phyloP scores from a whole-genome alignment of 2,113 vertebrate species.

The Eudyptes chrysolophus region DNA sequence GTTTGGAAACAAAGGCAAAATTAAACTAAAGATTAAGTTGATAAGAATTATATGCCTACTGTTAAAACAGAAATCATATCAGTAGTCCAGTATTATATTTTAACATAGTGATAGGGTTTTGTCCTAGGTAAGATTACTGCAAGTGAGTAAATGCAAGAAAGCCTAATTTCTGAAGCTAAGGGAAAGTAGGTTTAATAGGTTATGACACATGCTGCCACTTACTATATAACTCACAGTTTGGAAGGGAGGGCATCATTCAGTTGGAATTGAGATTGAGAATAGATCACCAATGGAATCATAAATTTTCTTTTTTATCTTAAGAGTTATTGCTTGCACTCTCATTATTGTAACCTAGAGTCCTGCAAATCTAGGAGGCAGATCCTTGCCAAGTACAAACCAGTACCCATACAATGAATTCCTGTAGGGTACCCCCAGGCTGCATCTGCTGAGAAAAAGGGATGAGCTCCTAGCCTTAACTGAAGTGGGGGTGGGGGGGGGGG shows the following conservation, averaged over 20 bases:
- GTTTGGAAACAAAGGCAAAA: not conserved
- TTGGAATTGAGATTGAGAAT: not conserved
- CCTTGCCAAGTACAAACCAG: not conserved
- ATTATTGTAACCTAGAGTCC: not conserved
- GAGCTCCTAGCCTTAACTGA: not conserved
- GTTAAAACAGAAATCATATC: not conserved
- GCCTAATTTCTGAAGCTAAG: not conserved
- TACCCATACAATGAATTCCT: not conserved
- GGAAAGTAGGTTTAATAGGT: not conserved
- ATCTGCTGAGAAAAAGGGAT: not conserved
- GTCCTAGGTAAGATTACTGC: not conserved
- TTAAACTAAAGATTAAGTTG: not conserved
- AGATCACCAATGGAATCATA: not conserved
- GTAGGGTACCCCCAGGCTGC: not conserved
- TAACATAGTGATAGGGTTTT: not conserved
- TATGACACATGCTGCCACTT: not conserved
- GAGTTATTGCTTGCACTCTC: not conserved
- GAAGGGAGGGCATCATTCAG: not conserved
- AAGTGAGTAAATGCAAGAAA: not conserved
- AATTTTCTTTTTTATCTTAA: not conserved
- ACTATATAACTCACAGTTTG: not conserved
- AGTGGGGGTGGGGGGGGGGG: not conserved
- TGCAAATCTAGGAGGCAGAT: not conserved
- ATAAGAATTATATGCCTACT: not conserved
- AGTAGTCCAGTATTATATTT: not conserved